Percentiles rank a stretch among this genome's conserved stretches.
These are phyloP conservation scores for Tuta absoluta DNA, from an alignment of 2,888 invertebrate species.

Conservation along the genomic window DNA sequence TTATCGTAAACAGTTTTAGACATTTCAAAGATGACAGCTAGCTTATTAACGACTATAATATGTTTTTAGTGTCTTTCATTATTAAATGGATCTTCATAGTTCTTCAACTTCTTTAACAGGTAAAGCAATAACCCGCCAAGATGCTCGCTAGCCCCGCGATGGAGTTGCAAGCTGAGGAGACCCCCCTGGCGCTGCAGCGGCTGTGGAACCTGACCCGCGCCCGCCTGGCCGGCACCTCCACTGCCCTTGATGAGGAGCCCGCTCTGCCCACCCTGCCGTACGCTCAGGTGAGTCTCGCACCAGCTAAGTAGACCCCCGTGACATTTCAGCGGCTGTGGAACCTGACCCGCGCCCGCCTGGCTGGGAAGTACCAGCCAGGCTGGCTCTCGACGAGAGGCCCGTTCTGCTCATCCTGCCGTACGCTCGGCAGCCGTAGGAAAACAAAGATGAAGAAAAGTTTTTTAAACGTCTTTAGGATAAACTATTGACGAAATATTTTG, in stretches of 20 bases:
- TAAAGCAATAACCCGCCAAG: constrained; percentile 40
- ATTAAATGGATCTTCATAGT: not conserved
- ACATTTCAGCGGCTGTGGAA: constrained; percentile 78
- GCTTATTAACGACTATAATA: too few species aligned
- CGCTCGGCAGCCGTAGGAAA: constrained; percentile 77
- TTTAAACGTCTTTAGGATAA: too few species aligned
- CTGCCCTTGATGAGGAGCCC: constrained; percentile 65
- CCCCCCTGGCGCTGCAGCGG: constrained; percentile 74
- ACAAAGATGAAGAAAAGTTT: too few species aligned
- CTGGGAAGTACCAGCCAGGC: constrained; percentile 72
- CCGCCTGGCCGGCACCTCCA: constrained; percentile 72
- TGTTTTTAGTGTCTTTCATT: not conserved
- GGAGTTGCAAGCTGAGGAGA: constrained; percentile 81
- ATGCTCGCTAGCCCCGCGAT: constrained; percentile 76
- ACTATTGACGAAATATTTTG: too few species aligned
- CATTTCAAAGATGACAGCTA: too few species aligned
- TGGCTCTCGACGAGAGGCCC: constrained; percentile 65
- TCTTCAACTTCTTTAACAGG: not conserved
- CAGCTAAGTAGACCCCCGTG: constrained; percentile 72
- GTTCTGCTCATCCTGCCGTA: constrained; percentile 66
- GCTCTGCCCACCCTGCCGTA: constrained; percentile 66
- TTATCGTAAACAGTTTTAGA: too few species aligned
- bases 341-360: constrained; percentile 72
- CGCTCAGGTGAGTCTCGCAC: constrained; percentile 61
- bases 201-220: constrained; percentile 77